Evolutionary conservation across 2,888 invertebrate species (phyloP).

Genomic region (Tenthredo amoena): DNA sequence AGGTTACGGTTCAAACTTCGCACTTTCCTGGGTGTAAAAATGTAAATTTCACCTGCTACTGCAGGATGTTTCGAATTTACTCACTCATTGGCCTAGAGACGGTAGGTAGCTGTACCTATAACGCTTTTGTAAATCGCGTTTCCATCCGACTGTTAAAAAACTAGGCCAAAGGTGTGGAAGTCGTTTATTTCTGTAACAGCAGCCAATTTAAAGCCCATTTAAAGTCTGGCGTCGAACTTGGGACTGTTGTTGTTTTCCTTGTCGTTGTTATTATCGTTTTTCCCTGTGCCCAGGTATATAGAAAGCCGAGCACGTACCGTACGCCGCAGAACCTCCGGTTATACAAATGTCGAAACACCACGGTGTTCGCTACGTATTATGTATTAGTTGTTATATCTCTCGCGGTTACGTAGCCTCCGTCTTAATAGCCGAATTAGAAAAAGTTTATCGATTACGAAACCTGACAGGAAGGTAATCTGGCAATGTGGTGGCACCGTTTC

Average conservation of each 20-base stretch:
- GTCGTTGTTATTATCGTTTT: background rate
- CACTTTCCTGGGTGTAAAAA: constrained; percentile 7
- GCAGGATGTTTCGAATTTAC: background rate
- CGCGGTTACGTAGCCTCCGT: constrained; percentile 17
- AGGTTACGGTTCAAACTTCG: background rate
- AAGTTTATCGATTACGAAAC: constrained; percentile 30
- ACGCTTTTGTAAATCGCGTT: background rate
- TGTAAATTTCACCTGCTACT: background rate
- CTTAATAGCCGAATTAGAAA: constrained; percentile 35
- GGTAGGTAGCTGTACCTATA: too few relatives aligned
- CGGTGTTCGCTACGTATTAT: background rate
- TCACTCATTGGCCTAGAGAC: constrained; percentile 8
- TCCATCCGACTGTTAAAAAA: background rate
- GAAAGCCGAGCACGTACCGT: background rate
- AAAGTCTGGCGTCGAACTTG: constrained; percentile 26
- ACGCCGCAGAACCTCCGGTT: background rate
- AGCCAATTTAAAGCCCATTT: constrained; percentile 43
- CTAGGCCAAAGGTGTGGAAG: constrained; percentile 36
- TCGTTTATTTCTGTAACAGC: constrained; percentile 39
- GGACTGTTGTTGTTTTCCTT: background rate
- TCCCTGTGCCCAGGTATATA: background rate
- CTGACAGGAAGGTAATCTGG: background rate
- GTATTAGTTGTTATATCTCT: background rate
- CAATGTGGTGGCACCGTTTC: background rate
- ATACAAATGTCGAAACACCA: constrained; percentile 14